These are phyloP conservation scores for Rhyacophila evoluta DNA, from an alignment of 2,888 invertebrate genomes.

Conservation along the genomic window DNA sequence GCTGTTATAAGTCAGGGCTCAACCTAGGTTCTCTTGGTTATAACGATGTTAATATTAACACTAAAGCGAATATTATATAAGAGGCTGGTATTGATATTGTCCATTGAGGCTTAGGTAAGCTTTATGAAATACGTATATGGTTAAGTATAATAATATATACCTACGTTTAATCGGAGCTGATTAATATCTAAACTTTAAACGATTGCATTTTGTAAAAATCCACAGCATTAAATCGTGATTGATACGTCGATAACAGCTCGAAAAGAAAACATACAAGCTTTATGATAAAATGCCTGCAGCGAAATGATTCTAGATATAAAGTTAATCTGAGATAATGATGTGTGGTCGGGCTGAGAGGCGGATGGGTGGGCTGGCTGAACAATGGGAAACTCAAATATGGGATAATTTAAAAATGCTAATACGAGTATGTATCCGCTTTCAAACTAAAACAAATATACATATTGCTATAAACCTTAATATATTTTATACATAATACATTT, in stretches of 20 bases:
- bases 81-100: no score
- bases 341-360: constrained; percentile 14
- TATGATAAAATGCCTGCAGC: constrained; percentile 11
- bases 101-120: no score
- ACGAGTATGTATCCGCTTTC: neutral
- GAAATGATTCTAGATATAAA: constrained; percentile 2
- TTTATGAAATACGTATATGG: no score
- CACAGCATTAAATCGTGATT: constrained; percentile 14
- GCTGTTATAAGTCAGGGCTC: no score
- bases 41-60: no score
- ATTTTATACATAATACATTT: no score
- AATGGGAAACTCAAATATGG: constrained; percentile 9
- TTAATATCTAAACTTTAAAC: neutral
- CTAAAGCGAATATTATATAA: no score
- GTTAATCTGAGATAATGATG: constrained; percentile 9
- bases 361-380: neutral
- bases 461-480: no score
- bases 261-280: constrained; percentile 1
- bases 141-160: neutral
- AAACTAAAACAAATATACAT: neutral
- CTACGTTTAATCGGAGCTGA: neutral
- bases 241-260: constrained; percentile 9
- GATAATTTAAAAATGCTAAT: constrained; percentile 15
- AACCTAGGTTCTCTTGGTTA: no score
- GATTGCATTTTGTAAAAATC: constrained; percentile 24